These are phyloP conservation scores for Apantesis nais DNA, from an alignment of 2,888 invertebrate genomes.

Conservation along the genomic window DNA sequence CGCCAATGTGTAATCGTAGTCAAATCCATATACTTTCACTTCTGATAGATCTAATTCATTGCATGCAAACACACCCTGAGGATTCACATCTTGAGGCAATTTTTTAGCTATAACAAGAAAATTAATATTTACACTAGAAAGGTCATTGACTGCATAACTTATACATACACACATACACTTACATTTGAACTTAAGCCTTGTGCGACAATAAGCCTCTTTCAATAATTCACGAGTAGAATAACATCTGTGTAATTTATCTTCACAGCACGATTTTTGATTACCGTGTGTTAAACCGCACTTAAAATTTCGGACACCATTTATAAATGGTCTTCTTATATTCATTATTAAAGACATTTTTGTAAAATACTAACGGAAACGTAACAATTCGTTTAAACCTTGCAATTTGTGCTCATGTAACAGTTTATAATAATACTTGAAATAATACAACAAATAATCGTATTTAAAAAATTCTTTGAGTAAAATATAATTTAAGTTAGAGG, in stretches of 20 bases:
- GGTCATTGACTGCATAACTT: background rate
- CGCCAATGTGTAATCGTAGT: conserved; percentile 99
- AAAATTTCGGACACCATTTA: conserved; percentile 56
- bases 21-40: conserved; percentile 98
- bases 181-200: conserved; percentile 90
- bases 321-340: conserved; percentile 55
- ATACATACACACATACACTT: conserved; percentile 67
- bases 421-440: background rate
- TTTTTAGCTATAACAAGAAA: conserved; percentile 89
- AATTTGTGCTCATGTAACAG: background rate
- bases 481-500: conserved; percentile 20
- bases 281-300: conserved; percentile 58
- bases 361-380: conserved; percentile 23
- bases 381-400: background rate
- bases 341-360: conserved; percentile 52
- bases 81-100: conserved; percentile 93
- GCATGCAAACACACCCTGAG: conserved; percentile 96
- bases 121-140: conserved; percentile 1
- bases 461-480: conserved; percentile 14
- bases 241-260: conserved; percentile 44
- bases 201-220: conserved; percentile 87
- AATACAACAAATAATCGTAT: conserved; percentile 15
- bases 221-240: conserved; percentile 77
- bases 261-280: conserved; percentile 39
- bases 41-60: conserved; percentile 97